Percentiles rank a stretch among this genome's conserved stretches.
phyloP scores from a whole-genome alignment of 2,888 invertebrate genomes.

The Diarsia dahlii region DNA sequence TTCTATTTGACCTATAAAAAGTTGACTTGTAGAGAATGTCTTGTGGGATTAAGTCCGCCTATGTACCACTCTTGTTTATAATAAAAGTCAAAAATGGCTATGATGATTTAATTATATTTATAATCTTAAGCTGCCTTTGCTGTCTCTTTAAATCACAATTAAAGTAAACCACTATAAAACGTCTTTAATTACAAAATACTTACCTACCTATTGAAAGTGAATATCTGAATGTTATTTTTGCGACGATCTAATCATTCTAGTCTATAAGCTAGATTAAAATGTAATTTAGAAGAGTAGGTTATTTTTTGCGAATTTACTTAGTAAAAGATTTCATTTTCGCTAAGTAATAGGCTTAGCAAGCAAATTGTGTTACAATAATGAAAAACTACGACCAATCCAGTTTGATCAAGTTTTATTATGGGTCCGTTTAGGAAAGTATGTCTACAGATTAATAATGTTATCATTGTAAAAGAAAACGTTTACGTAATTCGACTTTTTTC shows the following conservation, averaged over 20 bases:
- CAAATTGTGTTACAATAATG: slow-evolving; percentile 31
- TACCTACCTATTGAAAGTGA: background rate
- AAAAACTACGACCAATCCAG: slow-evolving; percentile 27
- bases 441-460: background rate
- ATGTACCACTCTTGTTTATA: no score
- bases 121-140: background rate
- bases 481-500: background rate
- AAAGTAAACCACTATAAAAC: background rate
- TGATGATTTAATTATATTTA: background rate
- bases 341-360: slow-evolving; percentile 45
- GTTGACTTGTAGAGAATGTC: no score
- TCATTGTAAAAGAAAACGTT: background rate
- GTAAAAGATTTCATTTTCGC: slow-evolving; percentile 35
- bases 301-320: slow-evolving; percentile 7
- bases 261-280: slow-evolving; percentile 28
- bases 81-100: background rate
- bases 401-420: slow-evolving; percentile 8
- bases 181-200: background rate
- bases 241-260: background rate
- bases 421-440: slow-evolving; percentile 3
- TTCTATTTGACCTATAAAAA: no score
- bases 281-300: background rate
- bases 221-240: background rate
- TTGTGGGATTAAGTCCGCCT: no score
- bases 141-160: background rate